Conservation (phyloP, 2,113 vertebrate genomes). For the Sylvicapra grimmia region DNA sequence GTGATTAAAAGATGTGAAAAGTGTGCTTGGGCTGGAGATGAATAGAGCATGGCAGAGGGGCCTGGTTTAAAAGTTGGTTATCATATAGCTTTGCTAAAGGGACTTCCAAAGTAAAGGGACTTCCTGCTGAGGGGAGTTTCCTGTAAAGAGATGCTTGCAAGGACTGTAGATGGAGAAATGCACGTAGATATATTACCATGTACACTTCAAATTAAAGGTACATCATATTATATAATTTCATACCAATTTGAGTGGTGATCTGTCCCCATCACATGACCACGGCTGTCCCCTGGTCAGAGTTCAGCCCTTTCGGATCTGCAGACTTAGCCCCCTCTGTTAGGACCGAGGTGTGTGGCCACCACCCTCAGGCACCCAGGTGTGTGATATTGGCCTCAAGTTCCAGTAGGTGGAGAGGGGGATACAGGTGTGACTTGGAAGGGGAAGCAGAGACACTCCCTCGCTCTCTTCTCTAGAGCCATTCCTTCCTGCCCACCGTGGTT, state of each 20-base stretch:
- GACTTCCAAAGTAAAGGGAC: not conserved
- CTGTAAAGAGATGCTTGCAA: not conserved
- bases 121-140: not conserved
- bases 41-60: not conserved
- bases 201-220: not conserved
- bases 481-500: not conserved
- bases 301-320: not conserved
- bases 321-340: not conserved
- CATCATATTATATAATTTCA: not conserved
- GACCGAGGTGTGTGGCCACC: not conserved
- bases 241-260: not conserved
- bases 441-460: rapidly evolving
- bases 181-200: not conserved
- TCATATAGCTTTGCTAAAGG: not conserved
- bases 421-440: rapidly evolving
- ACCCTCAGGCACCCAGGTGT: not conserved
- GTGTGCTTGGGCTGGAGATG: not conserved
- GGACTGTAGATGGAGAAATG: not conserved
- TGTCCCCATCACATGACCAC: not conserved
- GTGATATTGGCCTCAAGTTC: rapidly evolving
- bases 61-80: not conserved
- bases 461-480: not conserved
- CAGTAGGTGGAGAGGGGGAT: no score
- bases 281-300: no score
- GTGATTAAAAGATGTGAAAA: not conserved